phyloP scores from a whole-genome alignment of 2,888 invertebrate species.

The Anorthoa munda region DNA sequence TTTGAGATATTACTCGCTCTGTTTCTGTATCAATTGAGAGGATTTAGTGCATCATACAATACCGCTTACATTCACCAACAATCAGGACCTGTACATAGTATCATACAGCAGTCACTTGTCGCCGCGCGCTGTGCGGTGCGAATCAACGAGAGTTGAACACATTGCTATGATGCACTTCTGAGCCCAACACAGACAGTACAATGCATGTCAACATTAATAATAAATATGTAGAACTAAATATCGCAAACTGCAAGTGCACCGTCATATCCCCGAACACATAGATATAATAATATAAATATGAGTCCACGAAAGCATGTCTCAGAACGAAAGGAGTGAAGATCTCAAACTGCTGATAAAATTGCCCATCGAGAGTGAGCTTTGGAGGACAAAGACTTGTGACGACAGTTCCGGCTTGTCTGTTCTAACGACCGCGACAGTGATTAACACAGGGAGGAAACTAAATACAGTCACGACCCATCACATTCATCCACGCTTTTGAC shows the following conservation, averaged over 20 bases:
- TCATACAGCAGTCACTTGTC: constrained; percentile 63
- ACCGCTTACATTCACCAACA: constrained; percentile 69
- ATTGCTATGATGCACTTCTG: constrained; percentile 89
- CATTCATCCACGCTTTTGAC: constrained; percentile 81
- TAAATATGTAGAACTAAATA: constrained; percentile 86
- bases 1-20: constrained; percentile 85
- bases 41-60: constrained; percentile 90
- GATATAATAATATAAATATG: constrained; percentile 75
- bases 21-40: constrained; percentile 82
- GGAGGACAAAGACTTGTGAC: constrained; percentile 86
- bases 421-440: constrained; percentile 87
- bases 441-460: constrained; percentile 83
- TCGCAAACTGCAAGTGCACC: constrained; percentile 88
- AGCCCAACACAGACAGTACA: constrained; percentile 86
- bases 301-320: constrained; percentile 91
- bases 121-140: constrained; percentile 70
- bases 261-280: constrained; percentile 86
- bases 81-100: constrained; percentile 66
- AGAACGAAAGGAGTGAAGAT: constrained; percentile 86
- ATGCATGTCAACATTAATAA: constrained; percentile 84
- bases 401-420: constrained; percentile 88
- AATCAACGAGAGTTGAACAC: constrained; percentile 73
- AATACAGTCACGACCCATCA: constrained; percentile 82
- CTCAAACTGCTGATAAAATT: constrained; percentile 80
- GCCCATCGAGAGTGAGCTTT: constrained; percentile 85